These are phyloP conservation scores for Leptodirus hochenwartii DNA, from an alignment of 2,888 invertebrate species.

Conservation along the genomic window DNA sequence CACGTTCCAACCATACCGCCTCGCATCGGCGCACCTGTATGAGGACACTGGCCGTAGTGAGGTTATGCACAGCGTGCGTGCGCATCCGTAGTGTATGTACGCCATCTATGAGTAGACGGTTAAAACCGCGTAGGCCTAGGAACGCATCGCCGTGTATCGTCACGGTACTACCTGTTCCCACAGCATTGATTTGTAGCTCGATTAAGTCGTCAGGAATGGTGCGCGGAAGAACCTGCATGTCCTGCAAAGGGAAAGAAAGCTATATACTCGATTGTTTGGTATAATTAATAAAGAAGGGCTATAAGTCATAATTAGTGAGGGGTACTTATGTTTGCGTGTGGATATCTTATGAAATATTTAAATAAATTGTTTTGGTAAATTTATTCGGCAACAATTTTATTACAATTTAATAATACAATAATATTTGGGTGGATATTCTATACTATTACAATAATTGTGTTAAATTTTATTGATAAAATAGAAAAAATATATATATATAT, in stretches of 20 bases:
- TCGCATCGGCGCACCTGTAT: slow-evolving; percentile 41
- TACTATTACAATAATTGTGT: no score
- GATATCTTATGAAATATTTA: no score
- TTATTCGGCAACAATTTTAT: no score
- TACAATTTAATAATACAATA: no score
- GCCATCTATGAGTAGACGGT: slow-evolving; percentile 34
- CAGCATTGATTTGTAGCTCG: slow-evolving; percentile 37
- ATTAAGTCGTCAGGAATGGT: slow-evolving; percentile 38
- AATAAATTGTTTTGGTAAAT: no score
- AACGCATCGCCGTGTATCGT: slow-evolving; percentile 37
- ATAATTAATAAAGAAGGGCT: slow-evolving; percentile 3
- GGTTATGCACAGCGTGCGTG: slow-evolving; percentile 38
- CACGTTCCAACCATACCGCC: no score
- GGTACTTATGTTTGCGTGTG: no score
- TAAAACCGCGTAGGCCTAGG: slow-evolving; percentile 33
- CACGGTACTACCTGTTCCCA: slow-evolving; percentile 35
- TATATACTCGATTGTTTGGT: slow-evolving; percentile 1
- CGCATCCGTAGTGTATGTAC: slow-evolving; percentile 35
- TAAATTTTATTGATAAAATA: no score
- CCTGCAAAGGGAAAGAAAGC: slow-evolving; percentile 26
- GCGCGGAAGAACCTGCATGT: slow-evolving; percentile 29
- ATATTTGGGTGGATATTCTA: no score
- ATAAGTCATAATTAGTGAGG: not conserved
- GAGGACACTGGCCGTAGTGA: slow-evolving; percentile 37
- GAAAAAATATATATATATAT: no score